These are phyloP conservation scores for Oedothorax gibbosus DNA, from an alignment of 1,140 invertebrate genomes.

Conservation along the genomic window DNA sequence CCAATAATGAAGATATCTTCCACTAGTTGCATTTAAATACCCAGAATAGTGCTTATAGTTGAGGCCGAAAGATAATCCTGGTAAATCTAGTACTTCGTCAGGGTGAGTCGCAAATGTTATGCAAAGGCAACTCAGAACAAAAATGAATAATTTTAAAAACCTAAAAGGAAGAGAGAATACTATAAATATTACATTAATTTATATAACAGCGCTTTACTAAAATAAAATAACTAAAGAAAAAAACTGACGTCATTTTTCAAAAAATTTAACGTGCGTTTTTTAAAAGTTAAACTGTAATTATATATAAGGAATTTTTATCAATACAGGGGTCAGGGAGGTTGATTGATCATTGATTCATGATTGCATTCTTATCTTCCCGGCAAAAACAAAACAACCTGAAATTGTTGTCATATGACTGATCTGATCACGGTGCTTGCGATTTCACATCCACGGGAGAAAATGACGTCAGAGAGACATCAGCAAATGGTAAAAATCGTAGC, in stretches of 20 bases:
- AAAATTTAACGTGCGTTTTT: background rate
- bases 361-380: background rate
- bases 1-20: constrained; percentile 66
- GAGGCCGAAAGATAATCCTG: constrained; percentile 62
- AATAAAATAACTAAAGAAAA: background rate
- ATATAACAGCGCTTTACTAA: too few species aligned
- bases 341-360: too few species aligned
- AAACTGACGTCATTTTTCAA: background rate
- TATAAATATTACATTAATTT: background rate
- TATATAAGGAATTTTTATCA: too few species aligned
- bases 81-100: constrained; percentile 64
- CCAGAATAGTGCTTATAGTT: constrained; percentile 66
- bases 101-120: constrained; percentile 7
- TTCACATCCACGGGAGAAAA: too few species aligned
- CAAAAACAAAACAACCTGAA: too few species aligned
- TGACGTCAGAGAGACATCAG: too few species aligned
- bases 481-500: too few species aligned
- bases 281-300: too few species aligned
- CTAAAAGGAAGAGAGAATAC: background rate
- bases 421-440: too few species aligned
- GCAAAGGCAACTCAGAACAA: background rate
- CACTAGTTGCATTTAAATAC: constrained; percentile 64
- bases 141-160: constrained; percentile 8
- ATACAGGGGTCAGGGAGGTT: background rate
- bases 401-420: too few species aligned